Base-by-base conservation (phyloP, 2,888 invertebrate genomes). In the Poecilus cupreus region DNA sequence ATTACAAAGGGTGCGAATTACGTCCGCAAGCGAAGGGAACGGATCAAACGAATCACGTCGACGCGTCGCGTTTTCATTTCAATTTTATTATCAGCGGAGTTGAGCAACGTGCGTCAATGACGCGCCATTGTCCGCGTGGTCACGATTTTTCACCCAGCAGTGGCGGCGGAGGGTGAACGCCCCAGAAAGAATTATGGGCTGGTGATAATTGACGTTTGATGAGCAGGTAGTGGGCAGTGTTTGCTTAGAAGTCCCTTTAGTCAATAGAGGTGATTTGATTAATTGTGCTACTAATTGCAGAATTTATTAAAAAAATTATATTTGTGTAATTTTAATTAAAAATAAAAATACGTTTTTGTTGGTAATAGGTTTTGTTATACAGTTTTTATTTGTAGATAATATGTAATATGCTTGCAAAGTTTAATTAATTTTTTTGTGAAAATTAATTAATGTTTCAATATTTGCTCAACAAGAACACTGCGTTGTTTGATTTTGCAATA, bases 1-100 rank as follows among this genome's bases (percentile, higher is more conserved):
- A 60, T 60, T 60, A 60, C 64, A 68, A 68, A 68, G 60, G 60
- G 26, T 68, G 37, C 37, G 64, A 37, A 68, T 68, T 68, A 68
- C 64, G 37, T 68, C 39, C 37, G 64, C 32, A 8, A 68, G 37
- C 37, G 64, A 68, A 68, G 11, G 64, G 37, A 68, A 37, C 64
- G 37, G 37, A 68, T 68, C 64, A 68, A 68, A 68, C 64, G 72
- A 72, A 72, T 72, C 72, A 72, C 72, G 46, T 43, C 46, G 68
- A 18, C 43, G 68, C 39, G 68, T 39, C 68, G 68, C 68, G 68
- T 68, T 68, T 68, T 72, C 72, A 72, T 72, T 72, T 46, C 72
- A 72, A 72, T 72, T 72, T 72, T 46, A 72, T 72, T 46, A 72
- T 46, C 72, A 68, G n/a, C 37, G 64, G 43, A 37, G 32, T 11